Percentiles rank a stretch among this genome's conserved stretches.
Evolutionary conservation across 2,113 vertebrate species (phyloP).

Genomic region (Microcebus murinus): DNA sequence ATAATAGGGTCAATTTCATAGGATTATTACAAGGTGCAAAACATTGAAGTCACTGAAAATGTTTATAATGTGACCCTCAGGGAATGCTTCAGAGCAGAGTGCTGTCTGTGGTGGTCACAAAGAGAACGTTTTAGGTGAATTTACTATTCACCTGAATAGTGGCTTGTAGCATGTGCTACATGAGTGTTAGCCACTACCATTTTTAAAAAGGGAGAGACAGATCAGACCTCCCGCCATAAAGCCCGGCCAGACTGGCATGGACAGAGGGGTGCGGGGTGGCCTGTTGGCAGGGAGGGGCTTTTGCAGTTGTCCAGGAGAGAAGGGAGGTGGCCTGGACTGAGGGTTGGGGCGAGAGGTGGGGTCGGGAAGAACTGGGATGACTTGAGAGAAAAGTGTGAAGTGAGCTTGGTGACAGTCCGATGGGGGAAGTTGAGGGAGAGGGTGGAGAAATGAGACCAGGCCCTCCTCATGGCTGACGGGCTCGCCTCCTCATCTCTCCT

Average conservation of each 20-base stretch:
- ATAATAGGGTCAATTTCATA: background rate
- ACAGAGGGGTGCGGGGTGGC: no score
- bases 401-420: background rate
- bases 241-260: background rate
- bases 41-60: background rate
- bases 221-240: background rate
- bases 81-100: no score
- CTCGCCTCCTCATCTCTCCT: background rate
- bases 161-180: background rate
- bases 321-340: background rate
- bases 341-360: background rate
- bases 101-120: no score
- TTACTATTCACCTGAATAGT: no score
- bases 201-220: background rate
- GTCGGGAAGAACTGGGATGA: background rate
- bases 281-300: background rate
- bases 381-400: no score
- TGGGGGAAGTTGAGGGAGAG: background rate
- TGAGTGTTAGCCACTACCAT: background rate
- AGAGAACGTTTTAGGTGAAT: no score
- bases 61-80: no score
- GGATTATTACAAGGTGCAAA: background rate
- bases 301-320: background rate
- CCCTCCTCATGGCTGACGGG: rapidly evolving
- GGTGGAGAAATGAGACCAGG: background rate